phyloP scores from a whole-genome alignment of 2,888 invertebrate genomes.

The Diplazon laetatorius region DNA sequence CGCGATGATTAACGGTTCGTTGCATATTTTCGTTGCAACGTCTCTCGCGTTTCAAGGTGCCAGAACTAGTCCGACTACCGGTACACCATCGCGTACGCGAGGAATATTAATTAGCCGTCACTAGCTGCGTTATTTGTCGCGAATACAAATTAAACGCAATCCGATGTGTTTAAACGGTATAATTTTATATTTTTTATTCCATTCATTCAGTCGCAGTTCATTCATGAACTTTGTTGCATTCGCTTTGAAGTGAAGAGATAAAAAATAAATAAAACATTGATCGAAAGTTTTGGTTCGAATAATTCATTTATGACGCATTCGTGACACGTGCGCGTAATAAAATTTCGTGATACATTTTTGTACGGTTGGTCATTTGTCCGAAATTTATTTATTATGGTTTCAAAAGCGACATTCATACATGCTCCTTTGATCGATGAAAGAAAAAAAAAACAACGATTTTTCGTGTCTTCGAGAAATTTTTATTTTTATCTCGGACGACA shows the following conservation, averaged over 20 bases:
- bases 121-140: constrained; percentile 26
- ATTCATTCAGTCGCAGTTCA: constrained; percentile 56
- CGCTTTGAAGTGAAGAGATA: constrained; percentile 3
- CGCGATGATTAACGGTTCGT: constrained; percentile 30
- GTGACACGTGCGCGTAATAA: background rate
- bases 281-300: constrained; percentile 6
- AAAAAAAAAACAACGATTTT: too few relatives aligned
- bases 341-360: background rate
- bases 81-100: constrained; percentile 23
- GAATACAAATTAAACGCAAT: constrained; percentile 30
- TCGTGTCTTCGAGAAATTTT: too few relatives aligned
- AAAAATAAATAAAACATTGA: constrained; percentile 14
- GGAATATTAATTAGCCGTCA: constrained; percentile 42
- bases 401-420: too few relatives aligned
- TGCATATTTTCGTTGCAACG: constrained; percentile 4
- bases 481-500: too few relatives aligned
- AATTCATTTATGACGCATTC: background rate
- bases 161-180: too few relatives aligned
- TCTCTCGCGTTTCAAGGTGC: constrained; percentile 7
- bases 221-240: constrained; percentile 45
- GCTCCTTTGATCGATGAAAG: too few relatives aligned
- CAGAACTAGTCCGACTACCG: constrained; percentile 37
- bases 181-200: background rate
- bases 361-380: too few relatives aligned
- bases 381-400: too few relatives aligned